These are phyloP conservation scores for Cryptomyrus ogoouensis DNA, from an alignment of 2,113 vertebrate species.

Conservation along the genomic window DNA sequence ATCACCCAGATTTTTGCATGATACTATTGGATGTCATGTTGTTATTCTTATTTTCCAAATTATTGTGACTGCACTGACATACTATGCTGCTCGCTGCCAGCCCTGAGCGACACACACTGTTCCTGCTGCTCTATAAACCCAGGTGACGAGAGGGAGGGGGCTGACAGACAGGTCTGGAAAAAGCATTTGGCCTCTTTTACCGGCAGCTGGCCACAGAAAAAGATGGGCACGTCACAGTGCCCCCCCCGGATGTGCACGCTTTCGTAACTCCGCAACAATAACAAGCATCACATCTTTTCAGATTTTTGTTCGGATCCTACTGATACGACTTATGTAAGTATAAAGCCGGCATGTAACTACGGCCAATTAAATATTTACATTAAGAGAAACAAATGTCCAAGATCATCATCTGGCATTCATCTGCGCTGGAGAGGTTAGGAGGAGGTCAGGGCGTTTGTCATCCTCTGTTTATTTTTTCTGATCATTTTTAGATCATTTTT, in stretches of 20 bases:
- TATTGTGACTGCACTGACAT: neutral
- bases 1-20: neutral
- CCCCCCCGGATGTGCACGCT: neutral
- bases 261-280: neutral
- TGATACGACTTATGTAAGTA: neutral
- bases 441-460: neutral
- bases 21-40: neutral
- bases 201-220: neutral
- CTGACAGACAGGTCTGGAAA: neutral
- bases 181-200: neutral
- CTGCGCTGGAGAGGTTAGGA: neutral
- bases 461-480: neutral
- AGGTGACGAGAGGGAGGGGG: neutral
- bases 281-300: neutral
- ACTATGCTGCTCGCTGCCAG: neutral
- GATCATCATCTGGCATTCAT: neutral
- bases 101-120: neutral
- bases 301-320: neutral
- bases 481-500: neutral
- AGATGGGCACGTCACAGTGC: neutral
- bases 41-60: neutral
- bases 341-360: neutral
- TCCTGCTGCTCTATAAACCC: neutral
- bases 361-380: conserved; percentile 3
- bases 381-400: neutral